Conservation (phyloP, 2,113 vertebrate species). For the Thinocorus orbignyianus region DNA sequence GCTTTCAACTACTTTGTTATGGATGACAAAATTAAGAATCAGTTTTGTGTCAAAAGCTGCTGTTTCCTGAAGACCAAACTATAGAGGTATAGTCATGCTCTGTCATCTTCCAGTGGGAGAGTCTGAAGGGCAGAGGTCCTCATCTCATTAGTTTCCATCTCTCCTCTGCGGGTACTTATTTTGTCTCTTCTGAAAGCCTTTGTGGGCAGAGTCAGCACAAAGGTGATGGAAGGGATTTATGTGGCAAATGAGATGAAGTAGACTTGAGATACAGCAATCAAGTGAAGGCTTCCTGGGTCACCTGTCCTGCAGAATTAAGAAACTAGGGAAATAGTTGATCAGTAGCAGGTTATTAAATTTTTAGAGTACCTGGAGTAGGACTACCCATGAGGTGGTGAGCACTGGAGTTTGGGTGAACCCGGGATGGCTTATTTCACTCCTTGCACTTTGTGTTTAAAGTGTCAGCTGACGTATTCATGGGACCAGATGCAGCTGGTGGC, state of each 20-base stretch:
- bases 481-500: slow-evolving; percentile 7
- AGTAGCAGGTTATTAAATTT: background rate
- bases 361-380: background rate
- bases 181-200: background rate
- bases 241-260: background rate
- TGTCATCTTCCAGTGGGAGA: background rate
- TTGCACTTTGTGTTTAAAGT: background rate
- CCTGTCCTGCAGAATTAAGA: background rate
- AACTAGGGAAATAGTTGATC: background rate
- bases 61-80: background rate
- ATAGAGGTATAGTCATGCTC: rapidly evolving
- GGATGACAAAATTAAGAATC: background rate
- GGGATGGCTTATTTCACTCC: background rate
- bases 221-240: background rate
- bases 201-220: background rate
- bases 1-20: background rate
- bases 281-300: background rate
- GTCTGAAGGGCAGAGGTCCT: background rate
- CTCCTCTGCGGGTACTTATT: background rate
- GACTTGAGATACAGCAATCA: background rate
- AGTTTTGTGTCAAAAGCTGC: background rate
- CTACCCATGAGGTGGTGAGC: background rate
- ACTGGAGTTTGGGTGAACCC: background rate
- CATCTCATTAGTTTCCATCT: background rate
- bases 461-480: background rate